phyloP scores from a whole-genome alignment of 2,888 invertebrate genomes.

The Lasioglossum leucozonium region DNA sequence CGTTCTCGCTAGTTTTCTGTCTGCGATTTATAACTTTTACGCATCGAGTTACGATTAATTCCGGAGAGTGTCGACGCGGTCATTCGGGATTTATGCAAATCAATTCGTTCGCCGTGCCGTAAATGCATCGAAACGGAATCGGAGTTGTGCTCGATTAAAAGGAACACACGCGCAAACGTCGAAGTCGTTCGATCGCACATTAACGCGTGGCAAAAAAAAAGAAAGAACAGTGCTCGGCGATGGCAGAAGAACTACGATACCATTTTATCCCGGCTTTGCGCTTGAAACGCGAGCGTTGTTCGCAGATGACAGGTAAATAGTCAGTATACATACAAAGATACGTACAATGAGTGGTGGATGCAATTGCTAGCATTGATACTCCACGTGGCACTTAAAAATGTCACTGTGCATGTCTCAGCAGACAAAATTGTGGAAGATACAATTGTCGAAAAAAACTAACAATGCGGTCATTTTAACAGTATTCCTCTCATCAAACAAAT shows the following conservation, averaged over 20 bases:
- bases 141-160: background rate
- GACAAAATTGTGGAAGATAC: too few relatives aligned
- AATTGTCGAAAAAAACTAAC: too few relatives aligned
- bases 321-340: background rate
- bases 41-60: slow-evolving; percentile 9
- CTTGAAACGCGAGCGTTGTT: background rate
- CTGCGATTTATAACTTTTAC: background rate
- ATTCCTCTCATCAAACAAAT: too few relatives aligned
- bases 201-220: background rate
- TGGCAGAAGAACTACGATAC: slow-evolving; percentile 6
- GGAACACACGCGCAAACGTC: background rate
- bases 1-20: background rate
- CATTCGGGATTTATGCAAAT: slow-evolving; percentile 26
- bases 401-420: too few relatives aligned
- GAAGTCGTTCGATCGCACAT: background rate
- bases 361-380: too few relatives aligned
- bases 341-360: too few relatives aligned
- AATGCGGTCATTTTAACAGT: too few relatives aligned
- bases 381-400: too few relatives aligned
- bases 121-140: background rate
- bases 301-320: slow-evolving; percentile 3
- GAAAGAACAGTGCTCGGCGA: background rate
- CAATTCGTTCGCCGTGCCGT: background rate
- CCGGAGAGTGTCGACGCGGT: slow-evolving; percentile 8
- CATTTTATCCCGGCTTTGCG: slow-evolving; percentile 13